phyloP scores from a whole-genome alignment of 2,888 invertebrate species.

The Omphaloscelis lunosa region DNA sequence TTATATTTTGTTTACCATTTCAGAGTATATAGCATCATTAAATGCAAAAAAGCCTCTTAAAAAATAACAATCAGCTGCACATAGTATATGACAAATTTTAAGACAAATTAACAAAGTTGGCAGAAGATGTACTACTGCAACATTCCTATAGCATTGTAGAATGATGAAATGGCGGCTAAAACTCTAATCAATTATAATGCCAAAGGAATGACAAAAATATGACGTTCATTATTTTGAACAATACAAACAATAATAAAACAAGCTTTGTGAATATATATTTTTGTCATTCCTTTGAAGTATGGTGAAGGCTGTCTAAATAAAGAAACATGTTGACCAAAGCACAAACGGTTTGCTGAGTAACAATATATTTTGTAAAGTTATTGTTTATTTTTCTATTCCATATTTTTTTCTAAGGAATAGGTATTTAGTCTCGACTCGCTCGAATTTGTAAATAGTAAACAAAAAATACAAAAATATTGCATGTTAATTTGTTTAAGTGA shows the following conservation, averaged over 20 bases:
- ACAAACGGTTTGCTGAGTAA: slow-evolving; percentile 67
- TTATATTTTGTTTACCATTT: slow-evolving; percentile 85
- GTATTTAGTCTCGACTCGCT: slow-evolving; percentile 29
- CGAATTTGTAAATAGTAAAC: slow-evolving; percentile 65
- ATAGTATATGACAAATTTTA: slow-evolving; percentile 59
- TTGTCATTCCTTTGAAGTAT: slow-evolving; percentile 45
- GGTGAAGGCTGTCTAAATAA: slow-evolving; percentile 51
- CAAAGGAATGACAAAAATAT: slow-evolving; percentile 32
- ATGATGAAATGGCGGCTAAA: slow-evolving; percentile 53
- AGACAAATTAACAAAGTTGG: slow-evolving; percentile 57
- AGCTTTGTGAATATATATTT: neutral
- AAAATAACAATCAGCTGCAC: slow-evolving; percentile 82
- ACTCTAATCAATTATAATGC: slow-evolving; percentile 33
- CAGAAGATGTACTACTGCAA: slow-evolving; percentile 63
- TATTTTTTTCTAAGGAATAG: slow-evolving; percentile 22
- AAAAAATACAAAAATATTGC: slow-evolving; percentile 69
- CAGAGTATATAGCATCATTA: slow-evolving; percentile 89
- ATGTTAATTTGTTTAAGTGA: slow-evolving; percentile 57
- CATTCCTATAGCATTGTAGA: slow-evolving; percentile 69
- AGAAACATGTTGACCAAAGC: slow-evolving; percentile 70
- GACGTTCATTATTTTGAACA: neutral
- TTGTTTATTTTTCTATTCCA: slow-evolving; percentile 18
- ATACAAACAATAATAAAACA: neutral
- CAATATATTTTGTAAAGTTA: slow-evolving; percentile 21
- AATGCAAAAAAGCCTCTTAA: slow-evolving; percentile 80